A percentile compares a stretch with the other conserved stretches of the same genome.
Conservation (phyloP, 1,140 invertebrate genomes). For the Drosophila rufa region DNA sequence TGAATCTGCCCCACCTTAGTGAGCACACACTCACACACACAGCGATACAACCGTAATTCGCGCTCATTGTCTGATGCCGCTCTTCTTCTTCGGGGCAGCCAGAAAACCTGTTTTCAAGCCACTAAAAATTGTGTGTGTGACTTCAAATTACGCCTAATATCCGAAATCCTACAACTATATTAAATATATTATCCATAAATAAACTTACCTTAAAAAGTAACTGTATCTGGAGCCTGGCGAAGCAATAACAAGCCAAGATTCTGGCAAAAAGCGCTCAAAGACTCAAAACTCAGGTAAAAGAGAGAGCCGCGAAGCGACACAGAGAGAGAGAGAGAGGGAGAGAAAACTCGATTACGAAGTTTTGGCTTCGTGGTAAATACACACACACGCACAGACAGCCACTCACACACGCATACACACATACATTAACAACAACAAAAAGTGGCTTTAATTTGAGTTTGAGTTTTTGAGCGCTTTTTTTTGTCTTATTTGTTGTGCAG, state of each 20-base stretch:
- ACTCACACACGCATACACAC: constrained; percentile 17
- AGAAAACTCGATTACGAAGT: constrained; percentile 54
- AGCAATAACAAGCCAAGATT: constrained; percentile 25
- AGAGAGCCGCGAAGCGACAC: constrained; percentile 13
- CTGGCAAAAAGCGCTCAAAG: constrained; percentile 34
- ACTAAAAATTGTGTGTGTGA: constrained; percentile 38
- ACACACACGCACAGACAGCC: constrained; percentile 1
- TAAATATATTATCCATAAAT: not conserved
- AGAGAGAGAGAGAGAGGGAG: constrained; percentile 18
- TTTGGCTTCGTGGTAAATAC: constrained; percentile 55
- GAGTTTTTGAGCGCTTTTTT: constrained; percentile 34
- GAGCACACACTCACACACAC: constrained; percentile 26
- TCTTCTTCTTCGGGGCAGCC: constrained; percentile 46
- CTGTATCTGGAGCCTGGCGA: not conserved
- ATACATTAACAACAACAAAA: constrained; percentile 27
- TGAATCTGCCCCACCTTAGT: constrained; percentile 67
- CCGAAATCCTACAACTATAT: not conserved
- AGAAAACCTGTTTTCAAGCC: constrained; percentile 70
- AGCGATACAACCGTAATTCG: constrained; percentile 57
- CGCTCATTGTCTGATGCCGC: constrained; percentile 71
- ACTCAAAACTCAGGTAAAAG: constrained; percentile 37
- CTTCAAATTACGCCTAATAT: constrained; percentile 13
- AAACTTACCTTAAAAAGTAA: constrained; percentile 29
- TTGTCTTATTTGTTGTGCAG: constrained; percentile 33
- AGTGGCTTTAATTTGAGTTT: constrained; percentile 27